A percentile compares a stretch with the other conserved stretches of the same genome.
phyloP scores from a whole-genome alignment of 2,113 vertebrate genomes.

The Donacobius atricapilla region DNA sequence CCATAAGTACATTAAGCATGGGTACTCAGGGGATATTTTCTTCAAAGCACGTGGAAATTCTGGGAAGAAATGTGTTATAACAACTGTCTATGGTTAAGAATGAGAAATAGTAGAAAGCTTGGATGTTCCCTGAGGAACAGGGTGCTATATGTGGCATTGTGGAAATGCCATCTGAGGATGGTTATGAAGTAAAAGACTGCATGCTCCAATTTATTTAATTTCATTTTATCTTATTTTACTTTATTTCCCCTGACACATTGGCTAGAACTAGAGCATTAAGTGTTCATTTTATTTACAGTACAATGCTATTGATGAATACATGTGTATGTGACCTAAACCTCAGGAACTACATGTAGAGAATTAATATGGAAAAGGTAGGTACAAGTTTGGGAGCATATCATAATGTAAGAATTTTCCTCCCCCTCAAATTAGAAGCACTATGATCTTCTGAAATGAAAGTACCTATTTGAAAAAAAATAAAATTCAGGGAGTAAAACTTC shows the following conservation, averaged over 20 bases:
- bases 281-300: neutral
- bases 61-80: conserved; percentile 50
- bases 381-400: neutral
- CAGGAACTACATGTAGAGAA: neutral
- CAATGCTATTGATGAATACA: neutral
- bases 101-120: conserved; percentile 6
- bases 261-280: neutral
- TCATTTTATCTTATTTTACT: neutral
- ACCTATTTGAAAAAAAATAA: neutral
- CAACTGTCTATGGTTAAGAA: conserved; percentile 31
- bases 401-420: neutral
- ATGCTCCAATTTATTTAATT: neutral
- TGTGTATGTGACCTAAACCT: neutral
- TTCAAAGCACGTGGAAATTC: conserved; percentile 82
- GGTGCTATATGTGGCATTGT: neutral
- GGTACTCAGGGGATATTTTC: conserved; percentile 77
- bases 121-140: conserved; percentile 5
- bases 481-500: neutral
- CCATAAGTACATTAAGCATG: conserved; percentile 77
- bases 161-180: conserved; percentile 1
- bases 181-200: neutral
- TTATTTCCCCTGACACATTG: neutral
- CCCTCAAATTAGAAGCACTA: neutral
- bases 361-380: neutral
- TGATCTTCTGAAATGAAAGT: conserved; percentile 7